phyloP scores from a whole-genome alignment of 2,888 invertebrate species.

The Julus scandinavius region DNA sequence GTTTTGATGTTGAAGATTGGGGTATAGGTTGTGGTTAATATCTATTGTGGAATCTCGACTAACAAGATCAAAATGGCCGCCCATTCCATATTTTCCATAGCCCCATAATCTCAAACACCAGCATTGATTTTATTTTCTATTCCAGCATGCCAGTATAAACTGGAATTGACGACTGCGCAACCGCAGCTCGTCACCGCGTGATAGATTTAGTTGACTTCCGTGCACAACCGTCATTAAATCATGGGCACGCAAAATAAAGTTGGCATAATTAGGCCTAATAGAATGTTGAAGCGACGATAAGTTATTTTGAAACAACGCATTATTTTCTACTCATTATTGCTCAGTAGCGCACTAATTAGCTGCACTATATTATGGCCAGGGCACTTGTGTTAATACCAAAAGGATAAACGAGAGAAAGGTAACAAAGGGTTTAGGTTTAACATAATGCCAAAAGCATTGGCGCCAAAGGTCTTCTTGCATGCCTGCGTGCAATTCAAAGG shows the following conservation, averaged over 20 bases:
- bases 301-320: conserved; percentile 9
- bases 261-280: conserved; percentile 25
- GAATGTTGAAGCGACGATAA: conserved; percentile 14
- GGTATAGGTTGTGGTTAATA: no score
- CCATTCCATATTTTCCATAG: not conserved
- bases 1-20: no score
- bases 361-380: conserved; percentile 20
- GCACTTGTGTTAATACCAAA: not conserved
- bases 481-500: conserved; percentile 20
- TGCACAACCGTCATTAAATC: conserved; percentile 18
- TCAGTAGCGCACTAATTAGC: not conserved
- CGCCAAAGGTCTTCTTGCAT: conserved; percentile 25
- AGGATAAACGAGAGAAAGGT: not conserved
- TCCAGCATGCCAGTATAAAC: not conserved
- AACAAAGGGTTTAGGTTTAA: not conserved
- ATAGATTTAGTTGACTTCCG: conserved; percentile 3
- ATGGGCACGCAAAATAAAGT: conserved; percentile 26
- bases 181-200: not conserved
- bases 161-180: not conserved
- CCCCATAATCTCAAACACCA: not conserved
- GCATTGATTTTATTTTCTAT: not conserved
- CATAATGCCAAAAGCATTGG: conserved; percentile 21
- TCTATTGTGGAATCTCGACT: no score
- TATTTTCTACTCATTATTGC: conserved; percentile 9
- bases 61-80: not conserved